These are phyloP conservation scores for Clistopyga incitator DNA, from an alignment of 2,888 invertebrate genomes.

Conservation along the genomic window DNA sequence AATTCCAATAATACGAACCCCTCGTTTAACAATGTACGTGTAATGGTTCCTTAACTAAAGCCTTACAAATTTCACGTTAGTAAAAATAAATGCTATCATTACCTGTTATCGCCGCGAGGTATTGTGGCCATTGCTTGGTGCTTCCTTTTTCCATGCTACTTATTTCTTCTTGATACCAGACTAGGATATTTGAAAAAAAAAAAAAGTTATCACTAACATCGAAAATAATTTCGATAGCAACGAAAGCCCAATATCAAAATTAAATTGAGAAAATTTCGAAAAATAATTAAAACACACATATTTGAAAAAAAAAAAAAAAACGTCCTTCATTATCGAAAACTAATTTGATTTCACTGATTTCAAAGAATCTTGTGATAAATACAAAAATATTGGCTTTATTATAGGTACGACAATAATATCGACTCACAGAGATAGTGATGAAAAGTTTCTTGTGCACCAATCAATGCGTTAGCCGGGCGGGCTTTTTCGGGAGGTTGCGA, in stretches of 20 bases:
- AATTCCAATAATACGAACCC: too few species aligned
- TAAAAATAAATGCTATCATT: constrained; percentile 56
- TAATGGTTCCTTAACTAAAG: neutral
- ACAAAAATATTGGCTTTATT: neutral
- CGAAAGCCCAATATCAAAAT: neutral
- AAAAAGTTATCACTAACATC: neutral
- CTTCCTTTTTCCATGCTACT: constrained; percentile 75
- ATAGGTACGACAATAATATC: neutral
- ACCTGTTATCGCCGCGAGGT: constrained; percentile 82
- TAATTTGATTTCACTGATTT: neutral
- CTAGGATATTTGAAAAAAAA: constrained; percentile 32
- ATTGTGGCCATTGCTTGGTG: constrained; percentile 81
- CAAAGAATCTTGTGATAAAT: too few species aligned
- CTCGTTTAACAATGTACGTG: too few species aligned
- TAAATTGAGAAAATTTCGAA: neutral
- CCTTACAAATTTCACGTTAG: constrained; percentile 7
- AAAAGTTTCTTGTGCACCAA: constrained; percentile 55
- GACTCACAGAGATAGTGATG: constrained; percentile 75
- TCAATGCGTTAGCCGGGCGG: constrained; percentile 13
- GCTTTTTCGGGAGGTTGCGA: neutral
- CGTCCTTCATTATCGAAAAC: too few species aligned
- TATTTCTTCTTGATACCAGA: constrained; percentile 72
- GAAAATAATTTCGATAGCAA: neutral
- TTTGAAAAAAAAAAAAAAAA: too few species aligned
- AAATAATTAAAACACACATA: neutral